phyloP scores from a whole-genome alignment of 1,140 invertebrate species.

The Trypoxylus dichotomus region DNA sequence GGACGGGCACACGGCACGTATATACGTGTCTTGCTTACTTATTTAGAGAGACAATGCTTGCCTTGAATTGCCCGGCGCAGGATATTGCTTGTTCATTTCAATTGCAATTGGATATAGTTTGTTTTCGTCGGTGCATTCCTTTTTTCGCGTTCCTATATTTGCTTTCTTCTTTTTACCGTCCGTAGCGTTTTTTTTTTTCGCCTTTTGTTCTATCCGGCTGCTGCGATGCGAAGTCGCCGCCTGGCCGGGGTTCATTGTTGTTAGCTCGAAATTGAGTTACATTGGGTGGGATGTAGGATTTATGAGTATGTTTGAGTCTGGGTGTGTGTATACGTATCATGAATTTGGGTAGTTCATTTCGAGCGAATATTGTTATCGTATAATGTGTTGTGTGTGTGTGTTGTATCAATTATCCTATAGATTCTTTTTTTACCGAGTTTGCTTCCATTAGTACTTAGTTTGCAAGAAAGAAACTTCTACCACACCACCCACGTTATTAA shows the following conservation, averaged over 20 bases:
- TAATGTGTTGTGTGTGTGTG: background rate
- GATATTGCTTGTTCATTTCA: background rate
- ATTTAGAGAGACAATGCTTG: background rate
- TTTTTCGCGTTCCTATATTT: background rate
- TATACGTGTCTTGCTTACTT: background rate
- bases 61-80: background rate
- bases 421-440: too few species aligned
- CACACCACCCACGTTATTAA: too few species aligned
- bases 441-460: too few species aligned
- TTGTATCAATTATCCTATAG: too few species aligned
- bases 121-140: background rate
- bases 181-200: background rate
- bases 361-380: background rate
- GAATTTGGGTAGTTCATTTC: background rate
- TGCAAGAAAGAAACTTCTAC: too few species aligned
- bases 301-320: background rate
- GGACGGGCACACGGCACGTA: background rate
- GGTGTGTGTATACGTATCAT: background rate
- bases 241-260: background rate
- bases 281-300: background rate
- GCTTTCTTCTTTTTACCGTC: background rate
- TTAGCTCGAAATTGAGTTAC: background rate
- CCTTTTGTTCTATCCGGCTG: background rate
- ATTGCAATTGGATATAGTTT: conserved; percentile 7
- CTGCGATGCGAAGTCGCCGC: background rate